Base-by-base conservation (phyloP, 1,140 invertebrate genomes). In the Tetraneura akinire region DNA sequence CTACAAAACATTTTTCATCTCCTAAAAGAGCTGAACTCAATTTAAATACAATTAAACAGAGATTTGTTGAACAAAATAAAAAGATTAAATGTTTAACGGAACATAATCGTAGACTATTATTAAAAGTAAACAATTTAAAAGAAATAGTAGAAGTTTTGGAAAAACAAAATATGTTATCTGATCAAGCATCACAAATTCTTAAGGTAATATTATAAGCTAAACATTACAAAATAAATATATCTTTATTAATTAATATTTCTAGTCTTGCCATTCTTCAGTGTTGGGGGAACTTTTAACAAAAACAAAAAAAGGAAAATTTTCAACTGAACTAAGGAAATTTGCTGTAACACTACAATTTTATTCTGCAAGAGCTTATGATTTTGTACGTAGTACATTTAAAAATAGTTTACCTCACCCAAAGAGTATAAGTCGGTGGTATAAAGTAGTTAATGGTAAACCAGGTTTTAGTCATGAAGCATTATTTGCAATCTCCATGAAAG, bases 341-440 rank as follows among this genome's bases (percentile, higher is more conserved):
- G 84, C 85, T 78, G 76, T 86, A 13, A 86, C 86, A 26, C 74
- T 87, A 55, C 76, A 86, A 81, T 86, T 85, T 84, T 86, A 85
- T 82, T 85, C 84, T n/a, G 80, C 84, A 23, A 84, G 82, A 81
- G 84, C 84, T 47, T 86, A 86, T 82, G 81, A 84, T 82, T 86
- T 85, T 85, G 83, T 86, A 11, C 81, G 86, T 80, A 80, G 83
- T 62, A 81, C 81, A 80, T 86, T 86, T 81, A 82, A 84, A 81
- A 84, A 83, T 66, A 80, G 32, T 55, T 83, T 87, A 74, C 86
- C 86, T 51, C 85, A 86, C 83, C 83, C 83, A 21, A 82, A 81
- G 26, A 86, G 84, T 11, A 74, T 87, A 37, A 81, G 80, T 16
- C 84, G 82, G 57, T 87, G 86, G 86, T 86, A 86, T 81, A 66